Evolutionary conservation across 1,140 invertebrate species (phyloP).

Genomic region (Cydia pomonella): DNA sequence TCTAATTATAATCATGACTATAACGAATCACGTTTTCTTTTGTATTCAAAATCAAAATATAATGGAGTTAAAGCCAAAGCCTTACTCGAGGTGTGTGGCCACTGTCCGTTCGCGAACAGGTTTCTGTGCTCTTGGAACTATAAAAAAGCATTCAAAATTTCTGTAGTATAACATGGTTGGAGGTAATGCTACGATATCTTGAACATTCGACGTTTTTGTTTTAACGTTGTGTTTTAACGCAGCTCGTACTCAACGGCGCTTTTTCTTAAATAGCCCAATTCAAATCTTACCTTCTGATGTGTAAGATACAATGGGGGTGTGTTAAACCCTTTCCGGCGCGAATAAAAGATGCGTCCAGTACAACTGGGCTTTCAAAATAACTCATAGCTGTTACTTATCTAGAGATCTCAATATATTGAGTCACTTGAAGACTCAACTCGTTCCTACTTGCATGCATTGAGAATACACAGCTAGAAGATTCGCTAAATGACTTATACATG

Average conservation of each 20-base stretch:
- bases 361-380: too few species aligned
- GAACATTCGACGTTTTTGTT: background rate
- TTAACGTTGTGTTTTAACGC: constrained; percentile 48
- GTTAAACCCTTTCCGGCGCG: too few species aligned
- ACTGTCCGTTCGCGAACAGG: constrained; percentile 51
- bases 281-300: constrained; percentile 66
- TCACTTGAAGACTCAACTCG: too few species aligned
- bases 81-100: constrained; percentile 64
- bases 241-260: constrained; percentile 49
- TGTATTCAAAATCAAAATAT: constrained; percentile 27
- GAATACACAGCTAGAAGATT: too few species aligned
- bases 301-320: constrained; percentile 51
- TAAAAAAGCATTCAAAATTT: constrained; percentile 67
- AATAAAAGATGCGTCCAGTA: too few species aligned
- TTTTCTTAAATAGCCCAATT: constrained; percentile 54
- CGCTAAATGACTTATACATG: too few species aligned
- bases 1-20: constrained; percentile 25
- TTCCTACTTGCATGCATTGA: too few species aligned
- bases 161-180: background rate
- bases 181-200: background rate
- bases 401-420: too few species aligned
- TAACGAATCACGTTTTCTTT: constrained; percentile 22
- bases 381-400: too few species aligned
- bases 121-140: constrained; percentile 43
- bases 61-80: constrained; percentile 20